Conservation (phyloP, 2,113 vertebrate genomes). For the Neodontobutis hainanensis region DNA sequence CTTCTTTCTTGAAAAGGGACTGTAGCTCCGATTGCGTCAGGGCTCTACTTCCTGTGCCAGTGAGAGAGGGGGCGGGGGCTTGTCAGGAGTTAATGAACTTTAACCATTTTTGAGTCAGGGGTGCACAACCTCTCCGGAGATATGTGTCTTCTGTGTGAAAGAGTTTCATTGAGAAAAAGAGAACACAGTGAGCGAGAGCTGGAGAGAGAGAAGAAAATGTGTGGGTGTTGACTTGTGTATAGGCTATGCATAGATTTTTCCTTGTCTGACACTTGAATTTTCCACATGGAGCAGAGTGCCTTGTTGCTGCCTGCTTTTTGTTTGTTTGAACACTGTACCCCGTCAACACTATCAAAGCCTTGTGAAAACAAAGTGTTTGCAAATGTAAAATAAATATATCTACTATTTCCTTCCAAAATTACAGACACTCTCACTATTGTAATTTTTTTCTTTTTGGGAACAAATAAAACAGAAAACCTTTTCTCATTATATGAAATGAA, state of each 20-base stretch:
- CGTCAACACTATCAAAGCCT: slow-evolving; percentile 15
- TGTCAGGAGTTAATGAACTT: slow-evolving; percentile 80
- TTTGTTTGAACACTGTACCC: slow-evolving; percentile 52
- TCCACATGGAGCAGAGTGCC: slow-evolving; percentile 56
- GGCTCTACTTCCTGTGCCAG: slow-evolving; percentile 77
- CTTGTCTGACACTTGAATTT: slow-evolving; percentile 70
- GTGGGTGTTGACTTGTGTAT: slow-evolving; percentile 73
- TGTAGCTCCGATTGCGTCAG: slow-evolving; percentile 79
- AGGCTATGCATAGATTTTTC: slow-evolving; percentile 75
- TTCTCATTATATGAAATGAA: too few species aligned
- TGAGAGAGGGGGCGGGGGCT: slow-evolving; percentile 63
- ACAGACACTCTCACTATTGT: background rate
- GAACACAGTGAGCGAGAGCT: slow-evolving; percentile 33
- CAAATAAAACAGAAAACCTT: too few species aligned
- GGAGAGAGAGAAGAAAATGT: slow-evolving; percentile 48
- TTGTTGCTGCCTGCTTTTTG: slow-evolving; percentile 53
- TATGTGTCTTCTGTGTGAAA: slow-evolving; percentile 71
- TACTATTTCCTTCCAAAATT: background rate
- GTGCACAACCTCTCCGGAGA: slow-evolving; percentile 47
- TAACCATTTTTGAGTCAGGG: slow-evolving; percentile 50
- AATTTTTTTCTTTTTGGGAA: too few species aligned
- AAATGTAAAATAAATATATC: slow-evolving; percentile 17
- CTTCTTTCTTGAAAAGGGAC: slow-evolving; percentile 64
- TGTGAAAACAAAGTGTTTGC: slow-evolving; percentile 30
- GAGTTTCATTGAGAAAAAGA: slow-evolving; percentile 78